These are phyloP conservation scores for Odontothrips loti DNA, from an alignment of 2,888 invertebrate species.

Conservation along the genomic window DNA sequence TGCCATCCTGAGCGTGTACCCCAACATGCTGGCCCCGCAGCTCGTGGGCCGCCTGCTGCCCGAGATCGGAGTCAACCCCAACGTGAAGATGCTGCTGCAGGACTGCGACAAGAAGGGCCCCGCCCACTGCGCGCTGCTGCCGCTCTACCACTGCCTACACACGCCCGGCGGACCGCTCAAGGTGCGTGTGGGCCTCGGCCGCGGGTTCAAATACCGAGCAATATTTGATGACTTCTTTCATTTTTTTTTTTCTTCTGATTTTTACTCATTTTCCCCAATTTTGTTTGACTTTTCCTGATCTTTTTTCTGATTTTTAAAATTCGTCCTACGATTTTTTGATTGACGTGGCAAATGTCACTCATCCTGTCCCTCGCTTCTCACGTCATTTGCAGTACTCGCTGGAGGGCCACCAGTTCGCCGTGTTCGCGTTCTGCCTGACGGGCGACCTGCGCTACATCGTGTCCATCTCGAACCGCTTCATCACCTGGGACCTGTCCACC, in stretches of 20 bases:
- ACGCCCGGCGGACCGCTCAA: conserved; percentile 98
- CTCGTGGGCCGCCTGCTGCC: conserved; percentile 87
- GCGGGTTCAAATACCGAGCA: neutral
- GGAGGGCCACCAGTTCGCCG: conserved; percentile 97
- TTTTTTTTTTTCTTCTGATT: no score
- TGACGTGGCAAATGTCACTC: no score
- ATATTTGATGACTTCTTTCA: neutral
- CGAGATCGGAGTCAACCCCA: conserved; percentile 75
- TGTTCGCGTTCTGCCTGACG: conserved; percentile 86
- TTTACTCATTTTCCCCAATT: no score
- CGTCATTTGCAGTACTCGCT: conserved; percentile 69
- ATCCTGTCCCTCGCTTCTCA: no score
- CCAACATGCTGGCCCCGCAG: conserved; percentile 95
- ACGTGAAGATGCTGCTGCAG: conserved; percentile 79
- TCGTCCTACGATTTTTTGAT: no score
- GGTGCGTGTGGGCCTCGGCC: conserved; percentile 45
- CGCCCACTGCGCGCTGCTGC: conserved; percentile 82
- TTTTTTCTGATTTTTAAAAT: no score
- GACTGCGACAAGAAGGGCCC: conserved; percentile 90
- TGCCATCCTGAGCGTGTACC: conserved; percentile 84
- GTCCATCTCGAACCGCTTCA: conserved; percentile 92
- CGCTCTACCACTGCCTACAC: conserved; percentile 92
- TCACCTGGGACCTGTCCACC: conserved; percentile 94
- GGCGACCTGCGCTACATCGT: conserved; percentile 89
- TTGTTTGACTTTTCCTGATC: no score